phyloP scores from a whole-genome alignment of 2,888 invertebrate genomes.

The Lasioglossum vierecki region DNA sequence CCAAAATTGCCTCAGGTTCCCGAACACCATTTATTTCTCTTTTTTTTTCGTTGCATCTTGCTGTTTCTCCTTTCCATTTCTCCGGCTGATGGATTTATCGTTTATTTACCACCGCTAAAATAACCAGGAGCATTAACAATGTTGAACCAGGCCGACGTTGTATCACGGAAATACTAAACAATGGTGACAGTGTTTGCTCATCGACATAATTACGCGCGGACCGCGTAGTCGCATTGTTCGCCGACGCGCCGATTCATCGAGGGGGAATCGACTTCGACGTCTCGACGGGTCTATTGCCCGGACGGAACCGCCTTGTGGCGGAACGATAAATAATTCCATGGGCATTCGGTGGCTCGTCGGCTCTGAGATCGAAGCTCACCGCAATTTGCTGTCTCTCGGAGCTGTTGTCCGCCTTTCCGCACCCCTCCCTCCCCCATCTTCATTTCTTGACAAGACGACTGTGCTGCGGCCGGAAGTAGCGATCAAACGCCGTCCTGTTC shows the following conservation, averaged over 20 bases:
- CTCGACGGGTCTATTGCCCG: slow-evolving; percentile 36
- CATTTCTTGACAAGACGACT: slow-evolving; percentile 3
- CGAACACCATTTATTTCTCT: too few relatives aligned
- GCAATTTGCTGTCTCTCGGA: neutral
- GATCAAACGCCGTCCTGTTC: neutral
- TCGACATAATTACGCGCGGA: slow-evolving; percentile 38
- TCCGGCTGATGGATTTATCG: neutral
- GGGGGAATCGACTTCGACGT: slow-evolving; percentile 34
- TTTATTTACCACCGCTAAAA: slow-evolving; percentile 6
- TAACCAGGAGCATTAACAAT: neutral
- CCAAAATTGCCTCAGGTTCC: too few relatives aligned
- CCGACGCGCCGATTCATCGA: slow-evolving; percentile 27
- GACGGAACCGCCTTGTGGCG: slow-evolving; percentile 12
- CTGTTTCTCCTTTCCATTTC: neutral
- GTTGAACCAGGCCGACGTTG: slow-evolving; percentile 3
- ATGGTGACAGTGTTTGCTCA: slow-evolving; percentile 19
- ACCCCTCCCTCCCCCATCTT: neutral
- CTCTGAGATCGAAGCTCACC: slow-evolving; percentile 13
- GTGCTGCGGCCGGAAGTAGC: neutral
- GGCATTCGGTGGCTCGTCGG: slow-evolving; percentile 32
- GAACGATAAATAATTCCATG: slow-evolving; percentile 52
- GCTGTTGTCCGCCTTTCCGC: slow-evolving; percentile 6
- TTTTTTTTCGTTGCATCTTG: neutral
- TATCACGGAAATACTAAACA: slow-evolving; percentile 29
- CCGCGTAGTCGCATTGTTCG: slow-evolving; percentile 43